These are phyloP conservation scores for Epizoanthus rinbou DNA, from an alignment of 92 coral and sea anemone genomes.

Conservation along the genomic window DNA sequence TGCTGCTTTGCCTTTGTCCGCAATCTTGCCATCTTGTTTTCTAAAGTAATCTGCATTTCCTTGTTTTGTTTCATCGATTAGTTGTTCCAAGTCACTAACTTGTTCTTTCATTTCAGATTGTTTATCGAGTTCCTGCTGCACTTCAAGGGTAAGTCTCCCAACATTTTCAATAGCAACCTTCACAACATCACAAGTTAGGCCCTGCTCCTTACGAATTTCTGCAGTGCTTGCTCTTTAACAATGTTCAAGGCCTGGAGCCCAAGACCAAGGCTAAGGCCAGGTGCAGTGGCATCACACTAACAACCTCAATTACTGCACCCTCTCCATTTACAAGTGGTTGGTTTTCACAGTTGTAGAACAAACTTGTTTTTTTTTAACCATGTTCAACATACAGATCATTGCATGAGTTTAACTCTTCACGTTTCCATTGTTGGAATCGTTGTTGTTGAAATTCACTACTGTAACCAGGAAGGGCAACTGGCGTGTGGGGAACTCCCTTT, in stretches of 20 bases:
- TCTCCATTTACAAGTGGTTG: not conserved
- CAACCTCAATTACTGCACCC: not conserved
- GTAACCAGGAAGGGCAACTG: conserved; percentile 9
- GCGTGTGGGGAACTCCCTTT: conserved; percentile 20
- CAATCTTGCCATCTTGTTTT: not conserved
- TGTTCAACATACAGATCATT: not conserved
- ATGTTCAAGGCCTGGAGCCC: not conserved
- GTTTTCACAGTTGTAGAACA: not conserved
- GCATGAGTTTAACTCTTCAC: not conserved
- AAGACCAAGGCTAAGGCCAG: not conserved
- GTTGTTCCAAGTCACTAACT: not conserved
- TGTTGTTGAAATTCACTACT: not conserved
- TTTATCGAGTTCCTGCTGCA: too few relatives aligned
- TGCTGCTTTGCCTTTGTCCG: not conserved
- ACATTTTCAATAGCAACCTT: not conserved
- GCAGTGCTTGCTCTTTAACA: not conserved
- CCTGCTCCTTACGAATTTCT: not conserved
- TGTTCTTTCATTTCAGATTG: not conserved
- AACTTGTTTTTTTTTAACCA: not conserved
- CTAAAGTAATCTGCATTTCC: not conserved
- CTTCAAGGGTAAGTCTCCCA: not conserved
- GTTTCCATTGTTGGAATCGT: not conserved
- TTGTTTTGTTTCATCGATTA: not conserved
- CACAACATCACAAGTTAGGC: not conserved
- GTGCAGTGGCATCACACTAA: conserved; percentile 1